phyloP scores from a whole-genome alignment of 2,888 invertebrate genomes.

The Erynnis tages region DNA sequence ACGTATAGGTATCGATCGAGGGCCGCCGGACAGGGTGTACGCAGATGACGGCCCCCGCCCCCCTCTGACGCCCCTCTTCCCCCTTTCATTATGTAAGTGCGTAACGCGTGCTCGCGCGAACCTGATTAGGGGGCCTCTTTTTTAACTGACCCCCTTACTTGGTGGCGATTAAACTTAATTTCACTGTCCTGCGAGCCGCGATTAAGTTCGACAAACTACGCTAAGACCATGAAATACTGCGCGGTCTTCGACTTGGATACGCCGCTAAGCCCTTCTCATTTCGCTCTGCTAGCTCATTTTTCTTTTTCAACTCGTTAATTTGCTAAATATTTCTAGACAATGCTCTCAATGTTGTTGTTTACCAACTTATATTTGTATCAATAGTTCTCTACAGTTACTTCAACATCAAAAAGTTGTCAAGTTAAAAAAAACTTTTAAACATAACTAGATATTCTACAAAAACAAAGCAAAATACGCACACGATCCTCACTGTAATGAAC shows the following conservation, averaged over 20 bases:
- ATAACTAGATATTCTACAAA: too few relatives aligned
- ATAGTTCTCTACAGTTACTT: neutral
- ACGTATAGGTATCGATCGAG: slow-evolving; percentile 80
- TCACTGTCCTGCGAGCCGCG: slow-evolving; percentile 60
- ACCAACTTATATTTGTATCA: too few relatives aligned
- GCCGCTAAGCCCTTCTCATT: neutral
- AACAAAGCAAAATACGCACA: slow-evolving; percentile 12
- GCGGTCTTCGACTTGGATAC: slow-evolving; percentile 17
- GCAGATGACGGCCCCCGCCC: slow-evolving; percentile 76
- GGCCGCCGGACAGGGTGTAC: slow-evolving; percentile 79
- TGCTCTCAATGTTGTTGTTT: too few relatives aligned
- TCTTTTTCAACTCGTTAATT: neutral
- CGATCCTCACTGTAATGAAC: slow-evolving; percentile 22
- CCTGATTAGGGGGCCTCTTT: slow-evolving; percentile 80
- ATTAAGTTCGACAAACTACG: slow-evolving; percentile 43
- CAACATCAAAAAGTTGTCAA: neutral
- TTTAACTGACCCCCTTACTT: slow-evolving; percentile 79
- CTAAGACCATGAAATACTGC: slow-evolving; percentile 26
- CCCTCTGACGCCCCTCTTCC: slow-evolving; percentile 60
- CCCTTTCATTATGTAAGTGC: slow-evolving; percentile 82
- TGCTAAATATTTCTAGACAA: too few relatives aligned
- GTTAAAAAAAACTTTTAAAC: neutral
- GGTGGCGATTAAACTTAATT: slow-evolving; percentile 77
- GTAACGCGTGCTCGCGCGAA: slow-evolving; percentile 80
- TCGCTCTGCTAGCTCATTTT: neutral